These are phyloP conservation scores for Dolichopus griseipennis DNA, from an alignment of 2,888 invertebrate species.

Conservation along the genomic window DNA sequence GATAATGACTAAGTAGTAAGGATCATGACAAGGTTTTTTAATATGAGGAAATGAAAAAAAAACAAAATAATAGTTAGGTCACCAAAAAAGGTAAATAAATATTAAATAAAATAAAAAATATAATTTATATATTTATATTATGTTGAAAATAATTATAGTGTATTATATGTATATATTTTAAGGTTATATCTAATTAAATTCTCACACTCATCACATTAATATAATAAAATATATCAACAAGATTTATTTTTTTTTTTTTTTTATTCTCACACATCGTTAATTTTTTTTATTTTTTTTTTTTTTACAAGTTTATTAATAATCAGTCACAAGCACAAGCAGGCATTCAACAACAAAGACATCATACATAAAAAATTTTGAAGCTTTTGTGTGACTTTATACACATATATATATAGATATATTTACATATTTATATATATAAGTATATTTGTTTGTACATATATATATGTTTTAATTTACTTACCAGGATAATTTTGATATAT, in stretches of 20 bases:
- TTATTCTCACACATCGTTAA: not conserved
- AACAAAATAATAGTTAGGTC: no score
- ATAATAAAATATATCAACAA: not conserved
- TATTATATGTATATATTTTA: constrained; percentile 1
- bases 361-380: constrained; percentile 7
- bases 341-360: constrained; percentile 2
- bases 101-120: no score
- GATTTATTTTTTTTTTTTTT: no score
- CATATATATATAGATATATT: no score
- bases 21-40: no score
- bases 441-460: no score
- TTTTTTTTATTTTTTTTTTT: no score
- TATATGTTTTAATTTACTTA: not conserved
- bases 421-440: no score
- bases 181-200: constrained; percentile 9
- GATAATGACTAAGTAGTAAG: no score
- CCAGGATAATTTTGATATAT: not conserved
- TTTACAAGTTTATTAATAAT: no score
- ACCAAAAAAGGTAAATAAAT: no score
- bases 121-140: not conserved
- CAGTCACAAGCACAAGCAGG: not conserved
- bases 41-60: no score
- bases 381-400: not conserved
- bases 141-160: not conserved
- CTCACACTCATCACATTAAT: constrained; percentile 1